These are phyloP conservation scores for Cephalopachus bancanus DNA, from an alignment of 2,797 vertebrate species.

Conservation along the genomic window DNA sequence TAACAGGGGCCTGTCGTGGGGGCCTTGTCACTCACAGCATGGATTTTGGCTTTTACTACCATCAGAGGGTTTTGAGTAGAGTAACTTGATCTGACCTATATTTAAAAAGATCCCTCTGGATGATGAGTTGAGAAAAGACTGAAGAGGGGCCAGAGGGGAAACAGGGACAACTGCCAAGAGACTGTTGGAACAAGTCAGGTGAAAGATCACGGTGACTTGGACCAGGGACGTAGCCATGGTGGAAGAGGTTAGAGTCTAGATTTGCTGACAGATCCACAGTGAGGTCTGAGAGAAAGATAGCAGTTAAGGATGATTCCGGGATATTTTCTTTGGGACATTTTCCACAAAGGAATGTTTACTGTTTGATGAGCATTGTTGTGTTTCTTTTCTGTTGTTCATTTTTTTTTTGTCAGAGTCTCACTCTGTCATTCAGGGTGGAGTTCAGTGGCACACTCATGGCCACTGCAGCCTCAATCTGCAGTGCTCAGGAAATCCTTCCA, in stretches of 20 bases:
- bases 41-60: background rate
- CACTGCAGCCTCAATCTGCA: too few relatives aligned
- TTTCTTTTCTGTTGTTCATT: too few relatives aligned
- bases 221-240: background rate
- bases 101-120: slow-evolving; percentile 28
- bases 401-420: too few relatives aligned
- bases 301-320: background rate
- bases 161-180: background rate
- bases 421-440: too few relatives aligned
- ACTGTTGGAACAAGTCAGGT: background rate
- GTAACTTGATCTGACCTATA: slow-evolving; percentile 14
- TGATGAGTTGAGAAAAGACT: background rate
- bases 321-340: background rate
- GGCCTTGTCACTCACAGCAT: background rate
- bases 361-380: background rate
- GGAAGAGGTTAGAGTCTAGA: background rate
- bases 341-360: slow-evolving; percentile 23
- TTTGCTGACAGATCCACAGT: background rate
- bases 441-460: too few relatives aligned
- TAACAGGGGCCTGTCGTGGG: background rate
- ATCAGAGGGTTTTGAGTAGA: background rate
- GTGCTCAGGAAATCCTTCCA: too few relatives aligned
- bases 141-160: background rate
- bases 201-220: background rate
- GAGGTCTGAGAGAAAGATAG: background rate